Evolutionary conservation across 2,113 vertebrate species (phyloP).

Genomic region (Actenoides hombroni): DNA sequence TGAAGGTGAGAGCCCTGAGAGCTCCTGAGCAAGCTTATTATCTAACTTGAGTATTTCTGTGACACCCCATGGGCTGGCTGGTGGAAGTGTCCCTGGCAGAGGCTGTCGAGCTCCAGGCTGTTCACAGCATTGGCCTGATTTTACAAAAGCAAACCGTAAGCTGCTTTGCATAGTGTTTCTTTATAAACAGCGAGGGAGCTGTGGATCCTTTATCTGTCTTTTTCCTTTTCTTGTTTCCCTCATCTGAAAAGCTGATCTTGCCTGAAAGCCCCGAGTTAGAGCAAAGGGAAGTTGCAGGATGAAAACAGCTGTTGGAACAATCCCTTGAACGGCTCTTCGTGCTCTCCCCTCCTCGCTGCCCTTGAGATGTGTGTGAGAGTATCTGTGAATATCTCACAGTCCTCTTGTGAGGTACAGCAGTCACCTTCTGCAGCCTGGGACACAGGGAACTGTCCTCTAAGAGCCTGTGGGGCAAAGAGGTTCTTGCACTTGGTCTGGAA

Average conservation of each 20-base stretch:
- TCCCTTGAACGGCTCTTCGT: neutral
- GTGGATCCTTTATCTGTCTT: neutral
- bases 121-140: neutral
- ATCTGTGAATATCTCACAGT: neutral
- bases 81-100: neutral
- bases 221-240: neutral
- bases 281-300: neutral
- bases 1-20: neutral
- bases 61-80: neutral
- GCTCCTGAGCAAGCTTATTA: neutral
- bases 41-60: neutral
- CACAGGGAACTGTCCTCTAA: neutral
- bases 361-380: neutral
- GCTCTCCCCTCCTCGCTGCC: neutral
- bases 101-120: neutral
- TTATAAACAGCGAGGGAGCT: neutral
- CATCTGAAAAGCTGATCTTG: neutral
- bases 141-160: neutral
- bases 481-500: neutral
- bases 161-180: neutral
- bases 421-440: neutral
- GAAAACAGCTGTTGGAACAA: neutral
- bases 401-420: neutral
- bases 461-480: neutral
- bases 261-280: neutral